Base-by-base conservation (phyloP, 37 sponge, comb jelly and placozoan species). In the Ianthella basta region DNA sequence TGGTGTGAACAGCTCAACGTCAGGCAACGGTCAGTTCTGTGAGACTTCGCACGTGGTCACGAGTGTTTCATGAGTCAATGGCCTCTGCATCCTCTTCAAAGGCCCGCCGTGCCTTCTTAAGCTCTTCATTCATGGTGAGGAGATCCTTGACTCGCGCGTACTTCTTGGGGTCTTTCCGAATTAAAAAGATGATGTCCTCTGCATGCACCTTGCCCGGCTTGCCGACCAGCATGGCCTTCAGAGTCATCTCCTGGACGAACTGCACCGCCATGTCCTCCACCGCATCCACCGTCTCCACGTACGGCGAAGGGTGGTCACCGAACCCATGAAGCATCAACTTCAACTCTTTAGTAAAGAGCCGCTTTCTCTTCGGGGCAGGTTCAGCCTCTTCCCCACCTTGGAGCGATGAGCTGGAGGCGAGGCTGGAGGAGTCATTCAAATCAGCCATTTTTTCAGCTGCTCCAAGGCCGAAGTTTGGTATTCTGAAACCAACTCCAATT, bases 301-400 rank as follows among this genome's bases (percentile, higher is more conserved):
- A 97, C 39, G 99, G 97, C 53, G 72, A 89, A 10, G 90, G 66
- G 33, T 99, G 97, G 72, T 99, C 99, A 27, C 99, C 99, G 89
- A 99, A 99, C 0, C 99, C 99, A 78, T 97, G 96, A 93, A 99
- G 97, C 97, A 99, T 99, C 66, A 80, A 92, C 80, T 88, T 89
- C 29, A 94, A 82, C 82, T 97, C 97, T 60, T 94, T 86, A 21
- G 80, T 91, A 53, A 95, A 94, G 24, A 91, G 30, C 60, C 93
- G 44, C 56, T 95, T 89, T 8, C 80, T 53, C 75, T 91, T 89
- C 23, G 73, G 24, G 19, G 80, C 2, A 12, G 85, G 24, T 2
- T 23, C 35, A 12, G 61, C 0, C 65, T 27, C 29, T 27, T 63
- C 65, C 2, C 10, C 29, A 5, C 4, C 65, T 63, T 27, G 29